These are phyloP conservation scores for Phymatocera aterrima DNA, from an alignment of 2,888 invertebrate genomes.

Conservation along the genomic window DNA sequence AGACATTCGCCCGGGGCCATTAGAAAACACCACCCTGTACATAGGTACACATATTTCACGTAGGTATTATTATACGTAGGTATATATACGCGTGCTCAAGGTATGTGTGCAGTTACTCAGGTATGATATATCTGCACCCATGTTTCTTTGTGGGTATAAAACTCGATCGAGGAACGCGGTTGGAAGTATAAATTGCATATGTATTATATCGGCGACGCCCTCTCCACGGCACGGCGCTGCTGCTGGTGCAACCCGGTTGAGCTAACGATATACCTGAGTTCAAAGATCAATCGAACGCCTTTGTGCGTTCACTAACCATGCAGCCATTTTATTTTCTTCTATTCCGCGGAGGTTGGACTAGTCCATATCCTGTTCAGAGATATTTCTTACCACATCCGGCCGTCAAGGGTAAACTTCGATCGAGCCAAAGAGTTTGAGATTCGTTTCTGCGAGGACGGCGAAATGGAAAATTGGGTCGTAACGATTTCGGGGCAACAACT, in stretches of 20 bases:
- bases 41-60: no score
- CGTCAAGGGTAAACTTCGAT: conserved; percentile 10
- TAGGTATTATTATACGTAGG: neutral
- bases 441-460: neutral
- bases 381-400: conserved; percentile 33
- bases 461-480: neutral
- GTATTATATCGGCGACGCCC: conserved; percentile 58
- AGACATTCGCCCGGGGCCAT: no score
- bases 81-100: neutral
- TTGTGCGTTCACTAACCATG: conserved; percentile 26
- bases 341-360: neutral
- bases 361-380: conserved; percentile 27
- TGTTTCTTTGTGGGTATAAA: neutral
- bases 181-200: conserved; percentile 62
- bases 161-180: neutral
- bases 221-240: neutral
- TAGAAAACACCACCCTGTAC: no score
- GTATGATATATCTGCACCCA: neutral
- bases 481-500: neutral
- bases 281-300: conserved; percentile 36
- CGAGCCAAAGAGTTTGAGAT: neutral
- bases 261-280: conserved; percentile 26
- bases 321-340: conserved; percentile 16
- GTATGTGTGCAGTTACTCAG: neutral
- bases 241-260: neutral